Percentiles rank a stretch among this genome's conserved stretches.
Evolutionary conservation across 2,888 invertebrate species (phyloP).

Genomic region (Perdita meconis): DNA sequence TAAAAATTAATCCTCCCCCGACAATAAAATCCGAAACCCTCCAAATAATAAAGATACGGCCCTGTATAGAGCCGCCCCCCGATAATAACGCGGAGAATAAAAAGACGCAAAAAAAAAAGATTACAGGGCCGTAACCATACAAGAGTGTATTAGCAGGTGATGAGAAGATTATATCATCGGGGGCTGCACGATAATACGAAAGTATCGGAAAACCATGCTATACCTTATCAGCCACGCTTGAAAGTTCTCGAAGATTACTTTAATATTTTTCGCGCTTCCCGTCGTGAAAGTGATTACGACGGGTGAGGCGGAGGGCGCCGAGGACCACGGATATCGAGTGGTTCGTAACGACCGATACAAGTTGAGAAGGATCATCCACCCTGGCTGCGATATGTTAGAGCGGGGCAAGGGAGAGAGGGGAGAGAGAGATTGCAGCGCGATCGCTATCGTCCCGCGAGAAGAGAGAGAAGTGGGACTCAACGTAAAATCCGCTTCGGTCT

Average conservation of each 20-base stretch:
- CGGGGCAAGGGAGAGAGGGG: conserved; percentile 19
- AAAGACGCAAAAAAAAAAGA: background rate
- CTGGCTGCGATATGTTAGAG: conserved; percentile 31
- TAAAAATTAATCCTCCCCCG: background rate
- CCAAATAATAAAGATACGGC: background rate
- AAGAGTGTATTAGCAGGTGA: conserved; percentile 3
- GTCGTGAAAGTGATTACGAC: conserved; percentile 37
- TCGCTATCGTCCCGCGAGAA: conserved; percentile 57
- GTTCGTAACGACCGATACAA: conserved; percentile 48
- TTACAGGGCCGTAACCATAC: conserved; percentile 1
- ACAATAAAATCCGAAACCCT: background rate
- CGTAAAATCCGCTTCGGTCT: conserved; percentile 71
- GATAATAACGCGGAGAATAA: background rate
- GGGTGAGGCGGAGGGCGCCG: conserved; percentile 12
- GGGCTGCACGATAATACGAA: background rate
- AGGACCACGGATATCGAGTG: conserved; percentile 48
- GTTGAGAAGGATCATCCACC: conserved; percentile 59
- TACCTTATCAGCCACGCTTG: conserved; percentile 3
- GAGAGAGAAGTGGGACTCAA: conserved; percentile 58
- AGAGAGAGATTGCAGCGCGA: conserved; percentile 34
- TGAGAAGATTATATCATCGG: conserved; percentile 16
- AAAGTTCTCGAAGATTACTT: conserved; percentile 25
- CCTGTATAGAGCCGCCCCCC: background rate
- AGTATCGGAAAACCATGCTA: conserved; percentile 19
- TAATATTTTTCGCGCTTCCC: conserved; percentile 30